These are phyloP conservation scores for Phaonia tiefii DNA, from an alignment of 2,888 invertebrate species.

Conservation along the genomic window DNA sequence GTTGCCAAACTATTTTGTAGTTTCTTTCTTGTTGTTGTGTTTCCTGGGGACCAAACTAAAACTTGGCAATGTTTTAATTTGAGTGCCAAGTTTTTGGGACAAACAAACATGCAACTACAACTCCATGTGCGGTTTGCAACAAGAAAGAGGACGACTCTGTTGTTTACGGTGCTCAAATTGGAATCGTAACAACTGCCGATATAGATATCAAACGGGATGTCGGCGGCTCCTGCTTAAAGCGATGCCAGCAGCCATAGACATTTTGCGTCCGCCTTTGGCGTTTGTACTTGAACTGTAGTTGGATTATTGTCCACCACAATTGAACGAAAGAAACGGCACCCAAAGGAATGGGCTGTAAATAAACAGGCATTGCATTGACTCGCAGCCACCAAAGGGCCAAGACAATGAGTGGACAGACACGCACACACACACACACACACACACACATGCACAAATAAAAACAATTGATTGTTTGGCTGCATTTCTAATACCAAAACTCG, in stretches of 20 bases:
- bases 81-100: slow-evolving; percentile 43
- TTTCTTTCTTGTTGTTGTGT: too few relatives aligned
- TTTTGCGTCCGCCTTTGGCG: slow-evolving; percentile 60
- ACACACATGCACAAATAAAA: slow-evolving; percentile 36
- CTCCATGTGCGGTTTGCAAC: too few relatives aligned
- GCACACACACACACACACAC: slow-evolving; percentile 32
- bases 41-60: background rate
- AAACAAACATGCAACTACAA: too few relatives aligned
- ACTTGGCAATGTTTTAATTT: slow-evolving; percentile 61
- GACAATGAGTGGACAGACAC: background rate
- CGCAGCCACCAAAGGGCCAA: background rate
- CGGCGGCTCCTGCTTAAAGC: slow-evolving; percentile 32
- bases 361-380: too few relatives aligned
- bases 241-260: slow-evolving; percentile 56
- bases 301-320: slow-evolving; percentile 61
- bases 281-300: slow-evolving; percentile 62
- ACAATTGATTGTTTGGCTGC: slow-evolving; percentile 46
- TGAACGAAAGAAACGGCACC: slow-evolving; percentile 52
- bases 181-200: slow-evolving; percentile 60
- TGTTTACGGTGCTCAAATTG: slow-evolving; percentile 50
- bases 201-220: slow-evolving; percentile 60
- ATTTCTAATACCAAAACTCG: slow-evolving; percentile 16
- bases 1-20: too few relatives aligned
- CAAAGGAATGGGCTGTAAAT: slow-evolving; percentile 42
- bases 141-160: slow-evolving; percentile 18